Conservation (phyloP, 2,113 vertebrate species). For the human region DNA sequence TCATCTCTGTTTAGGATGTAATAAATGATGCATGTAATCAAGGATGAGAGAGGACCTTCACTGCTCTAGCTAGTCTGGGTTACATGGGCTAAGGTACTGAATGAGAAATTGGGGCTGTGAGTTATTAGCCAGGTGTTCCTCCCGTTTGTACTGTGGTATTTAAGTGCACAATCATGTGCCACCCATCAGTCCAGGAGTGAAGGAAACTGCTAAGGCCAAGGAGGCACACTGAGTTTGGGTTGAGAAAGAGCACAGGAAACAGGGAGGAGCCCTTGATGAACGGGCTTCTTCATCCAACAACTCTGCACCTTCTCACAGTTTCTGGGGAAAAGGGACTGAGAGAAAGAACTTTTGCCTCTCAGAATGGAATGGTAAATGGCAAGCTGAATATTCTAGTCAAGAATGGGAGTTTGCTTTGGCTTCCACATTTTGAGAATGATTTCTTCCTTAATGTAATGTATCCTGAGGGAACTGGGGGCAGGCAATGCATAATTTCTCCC, state of each 20-base stretch:
- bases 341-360: not conserved
- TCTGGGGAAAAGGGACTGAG: not conserved
- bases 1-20: not conserved
- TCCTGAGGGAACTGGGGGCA: not conserved
- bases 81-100: not conserved
- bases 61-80: not conserved
- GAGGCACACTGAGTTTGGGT: not conserved
- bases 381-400: not conserved
- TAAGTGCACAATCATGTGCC: fast-evolving
- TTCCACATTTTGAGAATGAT: not conserved
- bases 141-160: not conserved
- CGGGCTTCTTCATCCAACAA: not conserved
- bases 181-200: not conserved
- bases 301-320: not conserved
- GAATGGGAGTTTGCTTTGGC: not conserved
- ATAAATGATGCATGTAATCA: conserved; percentile 9
- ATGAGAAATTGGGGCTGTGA: not conserved
- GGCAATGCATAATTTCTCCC: not conserved
- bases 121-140: not conserved
- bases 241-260: not conserved
- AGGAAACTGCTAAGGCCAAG: not conserved
- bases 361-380: not conserved
- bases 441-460: not conserved
- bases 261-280: not conserved
- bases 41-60: not conserved